Conservation (phyloP, 2,113 vertebrate species). For the Amia ocellicauda region DNA sequence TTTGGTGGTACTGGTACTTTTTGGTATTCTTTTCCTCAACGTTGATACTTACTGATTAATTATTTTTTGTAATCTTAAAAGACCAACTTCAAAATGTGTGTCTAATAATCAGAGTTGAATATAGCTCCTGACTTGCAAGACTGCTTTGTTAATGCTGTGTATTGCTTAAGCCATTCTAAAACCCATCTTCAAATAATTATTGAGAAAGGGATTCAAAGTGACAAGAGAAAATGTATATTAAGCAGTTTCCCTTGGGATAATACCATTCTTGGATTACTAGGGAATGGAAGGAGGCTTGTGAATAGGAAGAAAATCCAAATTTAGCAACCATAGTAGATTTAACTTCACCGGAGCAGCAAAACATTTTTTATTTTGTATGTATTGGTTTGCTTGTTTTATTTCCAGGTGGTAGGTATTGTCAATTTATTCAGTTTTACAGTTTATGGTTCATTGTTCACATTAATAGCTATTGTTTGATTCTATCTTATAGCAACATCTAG, state of each 20-base stretch:
- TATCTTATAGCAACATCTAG: conserved; percentile 75
- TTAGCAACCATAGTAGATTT: neutral
- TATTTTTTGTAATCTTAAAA: too few relatives aligned
- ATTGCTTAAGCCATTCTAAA: neutral
- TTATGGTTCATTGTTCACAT: neutral
- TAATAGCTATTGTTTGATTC: neutral
- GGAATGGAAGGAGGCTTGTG: neutral
- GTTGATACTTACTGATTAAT: too few relatives aligned
- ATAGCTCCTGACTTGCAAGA: neutral
- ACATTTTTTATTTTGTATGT: neutral
- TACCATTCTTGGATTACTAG: neutral
- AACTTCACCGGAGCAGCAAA: neutral
- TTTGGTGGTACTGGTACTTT: too few relatives aligned
- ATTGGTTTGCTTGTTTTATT: too few relatives aligned
- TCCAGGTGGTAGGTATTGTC: neutral
- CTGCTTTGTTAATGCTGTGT: neutral
- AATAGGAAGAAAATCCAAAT: neutral
- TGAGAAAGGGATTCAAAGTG: neutral
- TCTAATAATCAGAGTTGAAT: too few relatives aligned
- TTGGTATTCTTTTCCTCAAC: too few relatives aligned
- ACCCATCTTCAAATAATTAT: neutral
- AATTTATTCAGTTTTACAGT: neutral
- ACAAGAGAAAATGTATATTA: neutral
- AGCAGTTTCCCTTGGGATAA: neutral
- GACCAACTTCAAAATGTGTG: too few relatives aligned